A percentile compares a stretch with the other conserved stretches of the same genome.
Conservation (phyloP, 2,113 vertebrate genomes). For the Stercorarius parasiticus region DNA sequence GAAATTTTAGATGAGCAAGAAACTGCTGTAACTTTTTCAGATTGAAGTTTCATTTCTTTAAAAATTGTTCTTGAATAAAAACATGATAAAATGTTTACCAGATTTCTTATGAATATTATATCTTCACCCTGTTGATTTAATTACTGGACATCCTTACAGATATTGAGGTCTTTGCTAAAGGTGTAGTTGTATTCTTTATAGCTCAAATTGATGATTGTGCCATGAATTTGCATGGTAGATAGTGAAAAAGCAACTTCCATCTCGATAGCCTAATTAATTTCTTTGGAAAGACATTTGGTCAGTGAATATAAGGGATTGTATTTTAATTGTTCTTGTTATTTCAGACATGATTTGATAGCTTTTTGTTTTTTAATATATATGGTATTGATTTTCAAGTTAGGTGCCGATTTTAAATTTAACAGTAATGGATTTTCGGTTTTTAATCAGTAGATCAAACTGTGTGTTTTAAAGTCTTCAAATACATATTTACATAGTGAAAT, state of each 20-base stretch:
- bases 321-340: not conserved
- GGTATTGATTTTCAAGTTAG: not conserved
- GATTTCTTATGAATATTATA: not conserved
- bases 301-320: not conserved
- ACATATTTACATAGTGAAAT: not conserved
- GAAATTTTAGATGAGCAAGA: not conserved
- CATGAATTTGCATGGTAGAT: not conserved
- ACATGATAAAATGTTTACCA: not conserved
- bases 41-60: not conserved
- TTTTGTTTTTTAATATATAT: not conserved
- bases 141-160: not conserved
- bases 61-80: conserved; percentile 10
- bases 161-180: not conserved
- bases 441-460: not conserved
- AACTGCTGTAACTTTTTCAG: not conserved
- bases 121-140: not conserved
- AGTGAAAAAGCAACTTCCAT: not conserved
- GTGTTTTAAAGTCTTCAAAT: not conserved
- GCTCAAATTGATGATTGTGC: not conserved
- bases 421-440: not conserved
- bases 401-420: not conserved
- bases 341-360: not conserved
- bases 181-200: not conserved
- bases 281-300: not conserved
- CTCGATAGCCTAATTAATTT: not conserved